Conservation (phyloP, 2,113 vertebrate genomes). For the Urocynchramus pylzowi region DNA sequence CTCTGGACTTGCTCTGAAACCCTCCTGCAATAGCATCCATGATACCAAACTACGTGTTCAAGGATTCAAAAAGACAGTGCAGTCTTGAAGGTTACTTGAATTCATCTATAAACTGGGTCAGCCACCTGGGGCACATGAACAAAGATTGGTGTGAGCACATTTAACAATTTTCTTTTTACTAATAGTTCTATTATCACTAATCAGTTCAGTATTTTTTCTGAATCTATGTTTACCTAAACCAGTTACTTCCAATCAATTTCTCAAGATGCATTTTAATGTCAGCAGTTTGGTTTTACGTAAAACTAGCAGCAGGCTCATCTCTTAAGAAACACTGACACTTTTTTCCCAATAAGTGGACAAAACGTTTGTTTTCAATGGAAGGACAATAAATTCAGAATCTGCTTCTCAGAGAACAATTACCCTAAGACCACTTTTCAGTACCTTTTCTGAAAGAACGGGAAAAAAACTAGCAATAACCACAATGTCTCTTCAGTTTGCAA, state of each 20-base stretch:
- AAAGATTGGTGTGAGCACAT: background rate
- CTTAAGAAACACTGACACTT: background rate
- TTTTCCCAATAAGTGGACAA: rapidly evolving
- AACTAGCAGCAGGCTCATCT: background rate
- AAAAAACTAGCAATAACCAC: background rate
- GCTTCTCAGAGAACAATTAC: background rate
- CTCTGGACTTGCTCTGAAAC: background rate
- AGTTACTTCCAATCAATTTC: background rate
- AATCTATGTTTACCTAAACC: background rate
- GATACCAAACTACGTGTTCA: background rate
- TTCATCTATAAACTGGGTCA: background rate
- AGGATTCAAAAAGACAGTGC: background rate
- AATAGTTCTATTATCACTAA: background rate
- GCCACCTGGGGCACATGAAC: background rate
- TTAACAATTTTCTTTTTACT: background rate
- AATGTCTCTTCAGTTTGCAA: background rate
- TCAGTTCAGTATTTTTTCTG: background rate
- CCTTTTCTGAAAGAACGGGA: background rate
- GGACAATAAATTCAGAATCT: background rate
- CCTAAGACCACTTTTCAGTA: background rate
- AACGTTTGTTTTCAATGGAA: background rate
- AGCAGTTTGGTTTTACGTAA: background rate
- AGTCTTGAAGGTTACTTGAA: background rate
- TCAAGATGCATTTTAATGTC: background rate
- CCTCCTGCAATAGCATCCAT: background rate